Conservation (phyloP, 2,888 invertebrate species). For the Malachius bipustulatus region DNA sequence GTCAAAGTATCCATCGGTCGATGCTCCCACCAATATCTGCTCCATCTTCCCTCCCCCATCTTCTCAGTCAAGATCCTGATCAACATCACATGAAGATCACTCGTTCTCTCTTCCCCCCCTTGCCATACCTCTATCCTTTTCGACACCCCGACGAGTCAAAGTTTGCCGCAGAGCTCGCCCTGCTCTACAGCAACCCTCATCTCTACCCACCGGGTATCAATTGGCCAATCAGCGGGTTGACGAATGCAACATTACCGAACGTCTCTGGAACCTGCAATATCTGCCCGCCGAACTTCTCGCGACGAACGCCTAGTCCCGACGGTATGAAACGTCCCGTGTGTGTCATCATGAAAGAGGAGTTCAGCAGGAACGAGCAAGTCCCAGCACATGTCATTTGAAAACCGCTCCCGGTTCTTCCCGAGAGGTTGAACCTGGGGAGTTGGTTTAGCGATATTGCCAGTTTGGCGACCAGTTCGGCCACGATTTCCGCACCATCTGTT, state of each 20-base stretch:
- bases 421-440: conserved; percentile 47
- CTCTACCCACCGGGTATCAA: conserved; percentile 41
- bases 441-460: conserved; percentile 37
- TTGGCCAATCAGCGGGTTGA: conserved; percentile 31
- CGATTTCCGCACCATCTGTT: conserved; percentile 32
- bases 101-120: conserved; percentile 55
- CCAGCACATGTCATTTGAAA: conserved; percentile 68
- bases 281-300: conserved; percentile 34
- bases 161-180: conserved; percentile 57
- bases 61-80: conserved; percentile 43
- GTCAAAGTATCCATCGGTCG: conserved; percentile 39
- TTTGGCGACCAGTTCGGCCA: conserved; percentile 32
- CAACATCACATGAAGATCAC: conserved; percentile 47
- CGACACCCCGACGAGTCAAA: conserved; percentile 44
- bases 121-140: conserved; percentile 62
- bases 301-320: conserved; percentile 32
- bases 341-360: conserved; percentile 50
- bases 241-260: conserved; percentile 20
- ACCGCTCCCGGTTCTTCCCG: conserved; percentile 72
- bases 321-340: conserved; percentile 45
- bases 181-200: conserved; percentile 46
- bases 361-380: conserved; percentile 40
- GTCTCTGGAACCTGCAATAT: conserved; percentile 29
- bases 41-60: conserved; percentile 39
- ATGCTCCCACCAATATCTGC: conserved; percentile 38